These are phyloP conservation scores for Digitonthophagus gazella DNA, from an alignment of 2,888 invertebrate species.

Conservation along the genomic window DNA sequence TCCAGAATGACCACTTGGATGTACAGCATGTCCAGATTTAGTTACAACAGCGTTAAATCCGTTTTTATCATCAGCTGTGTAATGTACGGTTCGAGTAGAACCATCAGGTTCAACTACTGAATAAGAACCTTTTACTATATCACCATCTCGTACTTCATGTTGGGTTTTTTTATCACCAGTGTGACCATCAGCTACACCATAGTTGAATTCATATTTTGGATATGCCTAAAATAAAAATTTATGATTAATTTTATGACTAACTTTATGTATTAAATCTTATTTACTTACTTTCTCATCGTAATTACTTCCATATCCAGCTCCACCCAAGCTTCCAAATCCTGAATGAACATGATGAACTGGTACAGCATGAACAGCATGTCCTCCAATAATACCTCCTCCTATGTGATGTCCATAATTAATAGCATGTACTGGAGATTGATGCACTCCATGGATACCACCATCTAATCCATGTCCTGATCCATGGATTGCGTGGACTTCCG, in stretches of 20 bases:
- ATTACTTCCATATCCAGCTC: conserved; percentile 18
- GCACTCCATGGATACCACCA: conserved; percentile 1
- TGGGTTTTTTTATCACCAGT: conserved; percentile 58
- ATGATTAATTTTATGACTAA: background rate
- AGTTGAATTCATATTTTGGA: conserved; percentile 58
- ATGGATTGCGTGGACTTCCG: conserved; percentile 17
- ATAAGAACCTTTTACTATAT: conserved; percentile 62
- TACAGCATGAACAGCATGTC: conserved; percentile 12
- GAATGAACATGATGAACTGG: conserved; percentile 1
- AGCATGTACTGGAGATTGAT: background rate
- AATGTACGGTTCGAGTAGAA: conserved; percentile 62
- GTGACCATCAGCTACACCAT: conserved; percentile 58
- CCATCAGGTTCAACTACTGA: conserved; percentile 64
- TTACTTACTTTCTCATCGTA: conserved; percentile 19
- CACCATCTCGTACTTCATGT: conserved; percentile 57
- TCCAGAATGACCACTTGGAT: conserved; percentile 30
- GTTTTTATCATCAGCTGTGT: conserved; percentile 59
- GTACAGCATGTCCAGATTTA: conserved; percentile 47
- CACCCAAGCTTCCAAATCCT: conserved; percentile 17
- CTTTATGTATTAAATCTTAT: conserved; percentile 16
- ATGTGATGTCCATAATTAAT: conserved; percentile 17
- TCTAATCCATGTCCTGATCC: conserved; percentile 6
- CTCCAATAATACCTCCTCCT: conserved; percentile 11
- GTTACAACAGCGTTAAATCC: conserved; percentile 64
- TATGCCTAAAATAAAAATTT: conserved; percentile 48